These are phyloP conservation scores for Entosphenus tridentatus DNA, from an alignment of 2,113 vertebrate genomes.

Conservation along the genomic window DNA sequence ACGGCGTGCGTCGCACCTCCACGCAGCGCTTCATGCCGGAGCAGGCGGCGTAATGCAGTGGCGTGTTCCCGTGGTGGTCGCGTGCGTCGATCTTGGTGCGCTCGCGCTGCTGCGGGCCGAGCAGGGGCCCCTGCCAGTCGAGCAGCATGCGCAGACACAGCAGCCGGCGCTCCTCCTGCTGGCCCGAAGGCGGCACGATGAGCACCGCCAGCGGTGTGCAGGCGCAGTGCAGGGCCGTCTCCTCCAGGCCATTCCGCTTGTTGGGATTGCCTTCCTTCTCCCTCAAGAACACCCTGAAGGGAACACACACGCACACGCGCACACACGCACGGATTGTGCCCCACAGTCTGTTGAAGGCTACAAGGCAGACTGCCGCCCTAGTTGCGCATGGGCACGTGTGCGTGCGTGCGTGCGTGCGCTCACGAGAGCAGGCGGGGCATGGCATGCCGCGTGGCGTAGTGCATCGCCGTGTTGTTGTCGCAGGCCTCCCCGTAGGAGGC, in stretches of 20 bases:
- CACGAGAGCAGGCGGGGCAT: slow-evolving; percentile 85
- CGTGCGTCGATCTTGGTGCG: slow-evolving; percentile 55
- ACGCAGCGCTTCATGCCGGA: slow-evolving; percentile 96
- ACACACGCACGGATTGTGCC: background rate
- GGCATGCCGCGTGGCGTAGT: slow-evolving; percentile 81
- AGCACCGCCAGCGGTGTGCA: slow-evolving; percentile 63
- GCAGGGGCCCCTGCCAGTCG: slow-evolving; percentile 80
- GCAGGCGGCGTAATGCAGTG: slow-evolving; percentile 81
- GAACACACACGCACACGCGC: background rate
- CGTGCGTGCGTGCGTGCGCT: slow-evolving; percentile 14
- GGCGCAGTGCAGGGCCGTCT: slow-evolving; percentile 78
- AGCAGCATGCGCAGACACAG: slow-evolving; percentile 61
- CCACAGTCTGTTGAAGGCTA: background rate
- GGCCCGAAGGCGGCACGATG: slow-evolving; percentile 41
- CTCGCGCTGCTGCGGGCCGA: slow-evolving; percentile 81
- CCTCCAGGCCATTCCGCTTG: slow-evolving; percentile 85
- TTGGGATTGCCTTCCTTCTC: slow-evolving; percentile 93
- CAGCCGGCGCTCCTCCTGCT: slow-evolving; percentile 1
- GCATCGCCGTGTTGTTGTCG: slow-evolving; percentile 89
- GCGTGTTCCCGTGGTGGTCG: slow-evolving; percentile 85
- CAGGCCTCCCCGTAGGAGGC: slow-evolving; percentile 88
- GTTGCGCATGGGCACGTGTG: background rate
- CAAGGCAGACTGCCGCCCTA: too few species aligned
- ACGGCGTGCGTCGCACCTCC: slow-evolving; percentile 31
- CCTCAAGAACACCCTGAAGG: slow-evolving; percentile 57